Conservation (phyloP, 2,888 invertebrate species). For the Alcis repandata region DNA sequence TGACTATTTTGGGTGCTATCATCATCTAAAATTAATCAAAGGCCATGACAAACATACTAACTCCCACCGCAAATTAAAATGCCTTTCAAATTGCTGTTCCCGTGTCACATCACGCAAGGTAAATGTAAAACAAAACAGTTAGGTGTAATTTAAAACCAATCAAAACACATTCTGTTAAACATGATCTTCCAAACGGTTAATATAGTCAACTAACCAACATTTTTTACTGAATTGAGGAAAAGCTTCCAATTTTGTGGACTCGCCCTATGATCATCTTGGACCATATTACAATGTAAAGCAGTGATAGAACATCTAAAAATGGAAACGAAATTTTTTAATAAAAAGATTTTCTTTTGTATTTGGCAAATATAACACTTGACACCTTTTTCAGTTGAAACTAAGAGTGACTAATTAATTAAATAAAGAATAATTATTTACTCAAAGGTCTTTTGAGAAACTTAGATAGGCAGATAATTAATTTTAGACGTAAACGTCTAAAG, state of each 20-base stretch:
- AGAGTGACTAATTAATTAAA: no score
- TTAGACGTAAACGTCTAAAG: no score
- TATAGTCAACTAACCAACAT: slow-evolving; percentile 46
- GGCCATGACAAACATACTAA: slow-evolving; percentile 2
- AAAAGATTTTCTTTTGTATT: background rate
- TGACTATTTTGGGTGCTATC: background rate
- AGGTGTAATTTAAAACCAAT: slow-evolving; percentile 45
- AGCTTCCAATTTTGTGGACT: slow-evolving; percentile 57
- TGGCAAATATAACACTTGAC: no score
- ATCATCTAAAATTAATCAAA: slow-evolving; percentile 21
- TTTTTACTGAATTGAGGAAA: slow-evolving; percentile 53
- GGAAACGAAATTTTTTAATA: background rate
- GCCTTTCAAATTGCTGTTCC: slow-evolving; percentile 12
- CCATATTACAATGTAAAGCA: slow-evolving; percentile 8
- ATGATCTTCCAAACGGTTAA: slow-evolving; percentile 40
- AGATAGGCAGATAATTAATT: no score
- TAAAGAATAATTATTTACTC: no score
- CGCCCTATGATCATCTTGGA: slow-evolving; percentile 52
- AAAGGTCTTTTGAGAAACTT: no score
- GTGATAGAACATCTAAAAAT: background rate
- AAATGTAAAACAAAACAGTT: slow-evolving; percentile 45
- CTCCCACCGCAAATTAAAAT: slow-evolving; percentile 26
- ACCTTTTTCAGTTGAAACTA: no score
- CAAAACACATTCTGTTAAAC: slow-evolving; percentile 41
- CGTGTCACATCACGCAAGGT: slow-evolving; percentile 23